Percentiles rank a stretch among this genome's conserved stretches.
These are phyloP conservation scores for Rotaria macrura DNA, from an alignment of 2,888 invertebrate genomes.

Conservation along the genomic window DNA sequence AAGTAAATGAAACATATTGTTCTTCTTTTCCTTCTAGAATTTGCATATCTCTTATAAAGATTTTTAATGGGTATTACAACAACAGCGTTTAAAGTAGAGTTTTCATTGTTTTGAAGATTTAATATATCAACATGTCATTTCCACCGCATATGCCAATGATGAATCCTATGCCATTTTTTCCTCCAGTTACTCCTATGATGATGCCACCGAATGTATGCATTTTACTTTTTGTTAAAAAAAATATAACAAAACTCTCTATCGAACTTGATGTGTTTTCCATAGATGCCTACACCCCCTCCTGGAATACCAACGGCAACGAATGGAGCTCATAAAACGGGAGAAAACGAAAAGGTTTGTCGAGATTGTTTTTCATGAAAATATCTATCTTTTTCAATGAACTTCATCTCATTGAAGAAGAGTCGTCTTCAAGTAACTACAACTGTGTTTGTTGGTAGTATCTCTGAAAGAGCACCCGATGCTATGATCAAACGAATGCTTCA, in stretches of 20 bases:
- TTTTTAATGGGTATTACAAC: background rate
- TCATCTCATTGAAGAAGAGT: background rate
- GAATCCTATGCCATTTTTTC: background rate
- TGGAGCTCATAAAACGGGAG: background rate
- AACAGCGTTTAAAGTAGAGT: background rate
- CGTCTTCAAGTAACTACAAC: conserved; percentile 58
- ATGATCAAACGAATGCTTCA: conserved; percentile 80
- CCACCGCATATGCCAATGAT: conserved; percentile 11
- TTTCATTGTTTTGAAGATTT: background rate
- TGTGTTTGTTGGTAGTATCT: conserved; percentile 92
- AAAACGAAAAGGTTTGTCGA: background rate
- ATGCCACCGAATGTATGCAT: background rate
- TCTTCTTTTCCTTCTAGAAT: background rate
- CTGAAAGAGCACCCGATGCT: conserved; percentile 81
- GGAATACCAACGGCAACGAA: background rate
- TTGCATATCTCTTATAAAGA: background rate
- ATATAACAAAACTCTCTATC: too few species aligned
- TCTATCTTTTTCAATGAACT: background rate
- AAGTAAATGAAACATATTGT: background rate
- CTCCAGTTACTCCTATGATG: background rate
- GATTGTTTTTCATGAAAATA: background rate
- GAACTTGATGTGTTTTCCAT: background rate
- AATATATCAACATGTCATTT: background rate
- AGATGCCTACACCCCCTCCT: background rate
- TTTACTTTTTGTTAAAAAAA: background rate